These are phyloP conservation scores for Cataglyphis livida DNA, from an alignment of 2,888 invertebrate genomes.

Conservation along the genomic window DNA sequence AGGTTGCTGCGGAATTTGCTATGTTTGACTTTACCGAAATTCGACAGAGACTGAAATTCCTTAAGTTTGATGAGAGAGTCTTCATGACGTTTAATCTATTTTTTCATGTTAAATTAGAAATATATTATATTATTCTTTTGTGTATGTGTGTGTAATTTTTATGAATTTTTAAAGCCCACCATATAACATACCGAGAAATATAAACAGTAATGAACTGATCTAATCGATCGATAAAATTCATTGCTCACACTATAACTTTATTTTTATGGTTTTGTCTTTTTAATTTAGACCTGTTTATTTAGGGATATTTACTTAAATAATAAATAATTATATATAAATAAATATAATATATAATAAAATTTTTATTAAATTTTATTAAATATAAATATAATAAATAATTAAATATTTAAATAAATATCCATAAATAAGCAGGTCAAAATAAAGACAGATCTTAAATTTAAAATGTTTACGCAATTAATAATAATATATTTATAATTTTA, in stretches of 20 bases:
- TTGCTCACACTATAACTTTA: neutral
- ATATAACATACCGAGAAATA: neutral
- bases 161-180: neutral
- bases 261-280: neutral
- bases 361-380: too few species aligned
- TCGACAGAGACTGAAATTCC: neutral
- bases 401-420: too few species aligned
- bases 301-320: too few species aligned
- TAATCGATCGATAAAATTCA: neutral
- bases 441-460: neutral
- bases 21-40: neutral
- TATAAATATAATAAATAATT: too few species aligned
- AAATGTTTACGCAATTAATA: neutral
- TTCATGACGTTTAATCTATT: neutral
- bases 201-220: neutral
- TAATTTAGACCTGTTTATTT: neutral
- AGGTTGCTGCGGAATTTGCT: neutral
- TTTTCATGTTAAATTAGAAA: neutral
- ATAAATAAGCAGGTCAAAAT: too few species aligned
- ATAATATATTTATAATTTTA: neutral
- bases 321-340: too few species aligned
- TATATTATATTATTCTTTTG: neutral
- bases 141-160: neutral
- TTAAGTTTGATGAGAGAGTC: neutral
- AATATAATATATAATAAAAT: too few species aligned